phyloP scores from a whole-genome alignment of 30 jellyfish, hydroid and myxozoan genomes.

The Aurelia aurita region DNA sequence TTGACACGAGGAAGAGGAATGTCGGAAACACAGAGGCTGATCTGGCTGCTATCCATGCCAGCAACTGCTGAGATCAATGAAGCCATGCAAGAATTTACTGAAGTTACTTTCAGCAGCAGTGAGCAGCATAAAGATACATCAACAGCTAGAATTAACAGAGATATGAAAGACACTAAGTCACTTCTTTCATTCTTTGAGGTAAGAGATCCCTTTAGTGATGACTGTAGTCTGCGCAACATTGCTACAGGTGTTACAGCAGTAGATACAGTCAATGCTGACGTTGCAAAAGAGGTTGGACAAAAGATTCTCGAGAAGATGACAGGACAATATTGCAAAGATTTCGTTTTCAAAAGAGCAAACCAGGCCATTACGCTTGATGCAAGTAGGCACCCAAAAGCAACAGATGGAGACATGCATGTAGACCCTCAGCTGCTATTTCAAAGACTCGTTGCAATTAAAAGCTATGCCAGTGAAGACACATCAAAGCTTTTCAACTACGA shows the following conservation, averaged over 20 bases:
- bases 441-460: slow-evolving; percentile 37
- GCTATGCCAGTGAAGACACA: slow-evolving; percentile 35
- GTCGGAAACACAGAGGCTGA: slow-evolving; percentile 36
- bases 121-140: slow-evolving; percentile 51
- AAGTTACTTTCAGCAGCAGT: slow-evolving; percentile 34
- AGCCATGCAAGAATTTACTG: slow-evolving; percentile 32
- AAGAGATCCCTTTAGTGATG: slow-evolving; percentile 9
- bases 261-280: slow-evolving; percentile 11
- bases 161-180: slow-evolving; percentile 38
- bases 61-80: slow-evolving; percentile 27
- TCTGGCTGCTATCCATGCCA: slow-evolving; percentile 34
- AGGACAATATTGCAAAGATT: background rate
- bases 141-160: slow-evolving; percentile 23
- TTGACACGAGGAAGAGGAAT: slow-evolving; percentile 67
- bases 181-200: slow-evolving; percentile 39
- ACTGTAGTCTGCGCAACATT: background rate
- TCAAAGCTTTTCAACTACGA: slow-evolving; percentile 29
- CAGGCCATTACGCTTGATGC: background rate
- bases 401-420: slow-evolving; percentile 35
- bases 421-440: slow-evolving; percentile 71
- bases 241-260: background rate
- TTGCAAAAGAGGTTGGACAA: background rate
- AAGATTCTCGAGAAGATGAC: background rate
- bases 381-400: slow-evolving; percentile 29
- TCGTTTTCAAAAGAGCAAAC: background rate